Evolutionary conservation across 2,888 invertebrate genomes (phyloP).

Genomic region (Pasiphila rectangulata): DNA sequence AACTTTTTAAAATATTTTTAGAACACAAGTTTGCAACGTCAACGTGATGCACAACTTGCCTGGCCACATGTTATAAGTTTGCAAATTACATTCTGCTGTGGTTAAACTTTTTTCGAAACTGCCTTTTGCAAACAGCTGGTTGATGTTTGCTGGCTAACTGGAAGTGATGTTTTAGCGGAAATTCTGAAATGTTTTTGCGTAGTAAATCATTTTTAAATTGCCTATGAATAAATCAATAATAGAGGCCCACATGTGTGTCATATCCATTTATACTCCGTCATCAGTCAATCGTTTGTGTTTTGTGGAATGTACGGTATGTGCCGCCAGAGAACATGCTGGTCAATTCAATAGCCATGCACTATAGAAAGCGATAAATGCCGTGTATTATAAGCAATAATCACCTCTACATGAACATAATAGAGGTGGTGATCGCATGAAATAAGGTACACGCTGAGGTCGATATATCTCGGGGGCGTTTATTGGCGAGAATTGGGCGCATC

Average conservation of each 20-base stretch:
- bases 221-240: conserved; percentile 35
- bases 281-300: conserved; percentile 53
- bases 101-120: conserved; percentile 27
- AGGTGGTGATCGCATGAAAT: conserved; percentile 58
- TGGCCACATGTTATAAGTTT: conserved; percentile 32
- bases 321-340: conserved; percentile 56
- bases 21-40: conserved; percentile 16
- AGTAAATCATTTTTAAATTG: conserved; percentile 26
- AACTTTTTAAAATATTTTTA: conserved; percentile 9
- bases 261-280: conserved; percentile 50
- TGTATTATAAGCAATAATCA: conserved; percentile 53
- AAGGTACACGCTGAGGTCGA: conserved; percentile 56
- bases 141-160: conserved; percentile 27
- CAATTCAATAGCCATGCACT: conserved; percentile 57
- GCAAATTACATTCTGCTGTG: conserved; percentile 31
- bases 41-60: conserved; percentile 19
- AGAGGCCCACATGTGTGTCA: conserved; percentile 41
- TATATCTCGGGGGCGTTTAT: conserved; percentile 74
- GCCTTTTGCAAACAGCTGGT: conserved; percentile 30
- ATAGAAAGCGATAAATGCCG: conserved; percentile 50
- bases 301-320: conserved; percentile 56
- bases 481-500: conserved; percentile 80
- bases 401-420: conserved; percentile 53
- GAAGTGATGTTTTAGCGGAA: conserved; percentile 20
- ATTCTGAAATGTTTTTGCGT: conserved; percentile 20